Evolutionary conservation across 2,797 vertebrate species (phyloP).

Genomic region (Nasua narica): DNA sequence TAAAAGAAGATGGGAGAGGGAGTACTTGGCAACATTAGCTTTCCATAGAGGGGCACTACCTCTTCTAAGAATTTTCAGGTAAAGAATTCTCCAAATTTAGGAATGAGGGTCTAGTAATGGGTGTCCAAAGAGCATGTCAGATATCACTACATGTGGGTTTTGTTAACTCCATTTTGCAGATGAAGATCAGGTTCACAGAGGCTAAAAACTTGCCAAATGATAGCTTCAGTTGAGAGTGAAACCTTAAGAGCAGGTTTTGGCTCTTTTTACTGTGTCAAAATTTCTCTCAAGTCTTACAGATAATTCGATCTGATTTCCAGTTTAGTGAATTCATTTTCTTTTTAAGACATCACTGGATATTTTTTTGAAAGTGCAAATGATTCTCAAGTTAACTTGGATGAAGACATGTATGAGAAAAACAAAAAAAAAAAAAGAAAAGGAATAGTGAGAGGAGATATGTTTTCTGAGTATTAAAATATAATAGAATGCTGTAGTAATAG

Average conservation of each 20-base stretch:
- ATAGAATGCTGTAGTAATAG: neutral
- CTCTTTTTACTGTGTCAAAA: slow-evolving; percentile 51
- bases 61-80: neutral
- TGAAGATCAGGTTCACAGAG: neutral
- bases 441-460: slow-evolving; percentile 8
- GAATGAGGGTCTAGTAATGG: neutral
- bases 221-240: slow-evolving; percentile 40
- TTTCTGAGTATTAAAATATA: slow-evolving; percentile 19
- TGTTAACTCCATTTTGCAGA: neutral
- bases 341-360: slow-evolving; percentile 28
- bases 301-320: slow-evolving; percentile 62
- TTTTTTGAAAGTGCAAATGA: slow-evolving; percentile 69
- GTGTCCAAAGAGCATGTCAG: neutral
- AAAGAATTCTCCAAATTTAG: neutral
- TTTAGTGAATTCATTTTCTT: slow-evolving; percentile 41
- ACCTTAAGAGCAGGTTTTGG: slow-evolving; percentile 40
- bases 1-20: neutral
- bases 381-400: slow-evolving; percentile 61
- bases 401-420: slow-evolving; percentile 56
- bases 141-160: neutral
- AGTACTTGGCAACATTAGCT: neutral
- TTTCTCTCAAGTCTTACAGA: slow-evolving; percentile 53
- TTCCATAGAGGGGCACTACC: neutral
- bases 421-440: slow-evolving; percentile 27
- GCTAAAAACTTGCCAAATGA: slow-evolving; percentile 17